phyloP scores from a whole-genome alignment of 2,797 vertebrate genomes.

The Rhodeus uyekii region DNA sequence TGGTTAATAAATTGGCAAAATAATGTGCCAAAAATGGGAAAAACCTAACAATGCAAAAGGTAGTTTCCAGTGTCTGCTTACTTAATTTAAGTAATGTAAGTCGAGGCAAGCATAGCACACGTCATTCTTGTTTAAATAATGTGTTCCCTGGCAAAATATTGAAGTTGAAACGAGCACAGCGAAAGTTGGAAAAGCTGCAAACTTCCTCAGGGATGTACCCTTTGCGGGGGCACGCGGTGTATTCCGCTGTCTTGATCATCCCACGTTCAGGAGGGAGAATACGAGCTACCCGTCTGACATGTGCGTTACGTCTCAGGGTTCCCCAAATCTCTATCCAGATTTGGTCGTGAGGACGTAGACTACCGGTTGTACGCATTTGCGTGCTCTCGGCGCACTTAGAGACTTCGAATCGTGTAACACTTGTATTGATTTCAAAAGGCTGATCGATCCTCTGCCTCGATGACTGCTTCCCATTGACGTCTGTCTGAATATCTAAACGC shows the following conservation, averaged over 20 bases:
- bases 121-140: background rate
- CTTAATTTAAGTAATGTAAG: background rate
- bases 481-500: slow-evolving; percentile 19
- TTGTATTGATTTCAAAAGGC: background rate
- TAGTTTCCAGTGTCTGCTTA: background rate
- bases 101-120: background rate
- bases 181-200: slow-evolving; percentile 15
- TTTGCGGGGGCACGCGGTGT: slow-evolving; percentile 27
- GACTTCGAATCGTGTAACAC: slow-evolving; percentile 18
- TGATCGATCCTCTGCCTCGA: background rate
- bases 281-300: slow-evolving; percentile 34
- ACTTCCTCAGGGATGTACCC: slow-evolving; percentile 39
- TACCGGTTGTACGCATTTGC: slow-evolving; percentile 47
- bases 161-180: background rate
- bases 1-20: background rate
- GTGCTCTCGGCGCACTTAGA: slow-evolving; percentile 4
- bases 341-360: slow-evolving; percentile 48
- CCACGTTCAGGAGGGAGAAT: slow-evolving; percentile 38
- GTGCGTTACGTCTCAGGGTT: slow-evolving; percentile 46
- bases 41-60: background rate
- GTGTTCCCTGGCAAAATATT: background rate
- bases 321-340: slow-evolving; percentile 40
- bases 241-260: slow-evolving; percentile 22
- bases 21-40: too few species aligned
- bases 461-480: slow-evolving; percentile 21